Conservation (phyloP, 2,888 invertebrate genomes). For the Erebia epiphron region DNA sequence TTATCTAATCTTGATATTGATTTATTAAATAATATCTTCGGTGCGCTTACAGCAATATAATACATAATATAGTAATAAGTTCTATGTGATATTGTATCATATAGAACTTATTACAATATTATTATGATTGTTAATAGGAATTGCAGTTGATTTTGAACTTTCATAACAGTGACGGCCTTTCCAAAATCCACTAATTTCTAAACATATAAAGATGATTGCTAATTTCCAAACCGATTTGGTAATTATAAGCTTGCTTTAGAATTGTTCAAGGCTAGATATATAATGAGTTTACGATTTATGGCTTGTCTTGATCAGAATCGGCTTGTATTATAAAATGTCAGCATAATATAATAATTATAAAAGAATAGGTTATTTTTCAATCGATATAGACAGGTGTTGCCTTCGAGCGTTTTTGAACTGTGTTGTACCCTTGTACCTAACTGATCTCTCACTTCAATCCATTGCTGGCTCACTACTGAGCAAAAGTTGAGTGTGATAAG, state of each 20-base stretch:
- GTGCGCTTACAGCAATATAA: too few relatives aligned
- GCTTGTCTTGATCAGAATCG: not conserved
- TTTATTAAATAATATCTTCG: too few relatives aligned
- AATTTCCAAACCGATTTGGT: slow-evolving; percentile 9
- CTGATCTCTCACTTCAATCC: too few relatives aligned
- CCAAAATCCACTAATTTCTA: slow-evolving; percentile 2
- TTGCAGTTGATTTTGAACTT: not conserved
- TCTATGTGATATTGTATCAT: too few relatives aligned
- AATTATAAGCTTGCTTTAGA: not conserved
- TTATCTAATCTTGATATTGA: too few relatives aligned
- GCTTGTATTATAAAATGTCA: slow-evolving; percentile 6
- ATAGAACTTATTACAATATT: too few relatives aligned
- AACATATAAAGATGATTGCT: not conserved
- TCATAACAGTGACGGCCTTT: not conserved
- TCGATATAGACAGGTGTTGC: too few relatives aligned
- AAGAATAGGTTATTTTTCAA: not conserved
- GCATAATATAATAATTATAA: not conserved
- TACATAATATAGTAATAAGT: too few relatives aligned
- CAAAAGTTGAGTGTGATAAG: too few relatives aligned
- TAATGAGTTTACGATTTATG: slow-evolving; percentile 1
- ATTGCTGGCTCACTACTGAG: too few relatives aligned
- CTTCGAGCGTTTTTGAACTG: too few relatives aligned
- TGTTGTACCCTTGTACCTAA: too few relatives aligned
- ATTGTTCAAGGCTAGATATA: not conserved
- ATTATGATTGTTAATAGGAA: not conserved